A percentile compares a stretch with the other conserved stretches of the same genome.
These are phyloP conservation scores for Trichogramma evanescens DNA, from an alignment of 2,888 invertebrate genomes.

Conservation along the genomic window DNA sequence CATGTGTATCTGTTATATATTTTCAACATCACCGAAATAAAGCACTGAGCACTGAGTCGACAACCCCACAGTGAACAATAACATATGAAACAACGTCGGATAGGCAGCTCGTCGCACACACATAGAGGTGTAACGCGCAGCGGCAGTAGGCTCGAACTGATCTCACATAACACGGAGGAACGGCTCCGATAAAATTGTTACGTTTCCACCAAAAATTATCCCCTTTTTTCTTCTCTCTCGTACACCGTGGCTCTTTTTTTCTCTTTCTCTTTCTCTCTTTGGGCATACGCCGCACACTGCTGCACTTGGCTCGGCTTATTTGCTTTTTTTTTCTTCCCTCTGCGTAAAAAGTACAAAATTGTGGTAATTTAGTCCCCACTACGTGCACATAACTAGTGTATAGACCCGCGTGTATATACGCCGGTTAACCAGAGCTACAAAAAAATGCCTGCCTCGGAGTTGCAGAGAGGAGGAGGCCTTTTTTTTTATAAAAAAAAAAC, in stretches of 20 bases:
- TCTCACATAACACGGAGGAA: slow-evolving; percentile 43
- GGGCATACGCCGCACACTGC: background rate
- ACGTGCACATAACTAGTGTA: background rate
- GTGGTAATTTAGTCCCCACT: slow-evolving; percentile 45
- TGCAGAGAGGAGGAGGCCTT: too few relatives aligned
- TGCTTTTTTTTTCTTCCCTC: slow-evolving; percentile 20
- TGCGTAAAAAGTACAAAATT: slow-evolving; percentile 45
- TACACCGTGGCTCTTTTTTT: slow-evolving; percentile 8
- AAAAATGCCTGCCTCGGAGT: too few relatives aligned
- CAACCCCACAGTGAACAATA: background rate
- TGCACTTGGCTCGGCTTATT: background rate
- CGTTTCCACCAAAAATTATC: slow-evolving; percentile 47
- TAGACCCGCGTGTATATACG: too few relatives aligned
- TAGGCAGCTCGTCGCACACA: background rate
- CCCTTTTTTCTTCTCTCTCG: slow-evolving; percentile 36
- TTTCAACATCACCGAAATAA: too few relatives aligned
- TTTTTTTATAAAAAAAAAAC: too few relatives aligned
- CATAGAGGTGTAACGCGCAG: slow-evolving; percentile 45
- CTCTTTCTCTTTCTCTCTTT: background rate
- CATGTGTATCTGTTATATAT: too few relatives aligned
- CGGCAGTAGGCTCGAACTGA: slow-evolving; percentile 45
- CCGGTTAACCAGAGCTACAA: too few relatives aligned
- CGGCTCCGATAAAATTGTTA: slow-evolving; percentile 44
- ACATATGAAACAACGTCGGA: background rate
- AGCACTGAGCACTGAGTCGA: too few relatives aligned